phyloP scores from a whole-genome alignment of 30 jellyfish, hydroid and myxozoan species.

The Pseudorhiza aurosa region DNA sequence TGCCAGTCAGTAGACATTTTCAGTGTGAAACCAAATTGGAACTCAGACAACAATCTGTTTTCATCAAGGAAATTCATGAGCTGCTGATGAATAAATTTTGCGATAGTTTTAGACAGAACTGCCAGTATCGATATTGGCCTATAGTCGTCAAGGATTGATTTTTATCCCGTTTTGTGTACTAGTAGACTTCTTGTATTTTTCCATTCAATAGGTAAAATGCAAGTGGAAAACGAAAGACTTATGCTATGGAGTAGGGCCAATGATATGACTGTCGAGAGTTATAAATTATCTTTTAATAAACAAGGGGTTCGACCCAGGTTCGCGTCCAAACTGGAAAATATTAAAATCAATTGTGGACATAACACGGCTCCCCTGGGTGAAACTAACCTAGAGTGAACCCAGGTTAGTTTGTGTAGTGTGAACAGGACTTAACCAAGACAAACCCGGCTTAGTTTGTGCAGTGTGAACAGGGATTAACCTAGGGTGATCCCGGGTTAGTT shows the following conservation, averaged over 20 bases:
- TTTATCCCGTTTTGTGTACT: slow-evolving; percentile 57
- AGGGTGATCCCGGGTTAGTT: too few relatives aligned
- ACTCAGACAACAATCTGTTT: slow-evolving; percentile 39
- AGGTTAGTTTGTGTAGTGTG: too few relatives aligned
- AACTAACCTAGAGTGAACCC: too few relatives aligned
- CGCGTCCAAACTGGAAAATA: too few relatives aligned
- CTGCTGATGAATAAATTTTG: slow-evolving; percentile 53
- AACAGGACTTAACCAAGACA: too few relatives aligned
- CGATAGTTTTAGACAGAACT: slow-evolving; percentile 32
- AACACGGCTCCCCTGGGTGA: too few relatives aligned
- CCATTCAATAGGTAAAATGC: slow-evolving; percentile 44
- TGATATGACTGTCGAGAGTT: slow-evolving; percentile 27
- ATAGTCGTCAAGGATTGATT: slow-evolving; percentile 24
- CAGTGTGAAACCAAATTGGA: slow-evolving; percentile 62
- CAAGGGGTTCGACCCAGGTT: too few relatives aligned
- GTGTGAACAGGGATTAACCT: too few relatives aligned
- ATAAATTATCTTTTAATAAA: slow-evolving; percentile 5
- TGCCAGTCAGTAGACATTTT: slow-evolving; percentile 63
- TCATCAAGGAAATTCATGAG: slow-evolving; percentile 54
- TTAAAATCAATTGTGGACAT: too few relatives aligned
- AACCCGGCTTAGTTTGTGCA: too few relatives aligned
- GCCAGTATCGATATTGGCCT: slow-evolving; percentile 50
- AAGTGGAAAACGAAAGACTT: slow-evolving; percentile 48
- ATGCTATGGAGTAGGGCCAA: slow-evolving; percentile 59
- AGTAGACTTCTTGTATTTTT: slow-evolving; percentile 59